Evolutionary conservation across 1,140 invertebrate species (phyloP), one percentile per base, ranked within the genome.

Genomic region (Ridgeia piscesae): DNA sequence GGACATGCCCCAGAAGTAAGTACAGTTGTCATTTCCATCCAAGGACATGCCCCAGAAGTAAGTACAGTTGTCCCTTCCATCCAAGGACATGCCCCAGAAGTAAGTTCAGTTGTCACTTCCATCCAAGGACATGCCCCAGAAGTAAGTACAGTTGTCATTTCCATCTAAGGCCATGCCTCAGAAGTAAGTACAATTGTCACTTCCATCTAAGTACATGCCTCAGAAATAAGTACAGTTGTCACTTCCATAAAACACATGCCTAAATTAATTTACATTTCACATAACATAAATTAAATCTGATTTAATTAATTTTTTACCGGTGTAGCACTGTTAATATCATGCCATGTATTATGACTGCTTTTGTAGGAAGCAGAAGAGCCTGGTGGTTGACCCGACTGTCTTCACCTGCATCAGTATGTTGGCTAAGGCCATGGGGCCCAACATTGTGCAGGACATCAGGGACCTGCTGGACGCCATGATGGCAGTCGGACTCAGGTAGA

Each of bases 381-480:
- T 95, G 33, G 94, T 96, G 0, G 96, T 98, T 33, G 99, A 99
- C 94, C 98, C 98, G 0, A 97, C 98, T 0, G 97, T 99, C 35
- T 99, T 99, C 96, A 98, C 98, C 27, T 99, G 99, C 95, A 98
- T 99, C n/a, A 99, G 98, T 50, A 96, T 99, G 92, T 95, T 99
- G 0, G 98, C 98, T 0, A 97, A 98, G 95, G 98, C 99, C 17
- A 97, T 99, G 0, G 97, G 97, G 93, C 97, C 97, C 77, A 96
- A 97, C 21, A 98, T 98, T 93, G 97, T 97, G 4, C 96, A 96
- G 91, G 98, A 99, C 94, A 97, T 99, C 0, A 97, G 97, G 92
- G 98, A 98, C 90, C 96, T 99, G 21, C 95, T 99, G 21, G 98
- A 99, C 94, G 97, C 98, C 27, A 99, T 99, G 98, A 97, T 99